Evolutionary conservation across 2,888 invertebrate genomes (phyloP), one percentile per base, ranked within the genome.

Genomic region (Pyrgus malvae): DNA sequence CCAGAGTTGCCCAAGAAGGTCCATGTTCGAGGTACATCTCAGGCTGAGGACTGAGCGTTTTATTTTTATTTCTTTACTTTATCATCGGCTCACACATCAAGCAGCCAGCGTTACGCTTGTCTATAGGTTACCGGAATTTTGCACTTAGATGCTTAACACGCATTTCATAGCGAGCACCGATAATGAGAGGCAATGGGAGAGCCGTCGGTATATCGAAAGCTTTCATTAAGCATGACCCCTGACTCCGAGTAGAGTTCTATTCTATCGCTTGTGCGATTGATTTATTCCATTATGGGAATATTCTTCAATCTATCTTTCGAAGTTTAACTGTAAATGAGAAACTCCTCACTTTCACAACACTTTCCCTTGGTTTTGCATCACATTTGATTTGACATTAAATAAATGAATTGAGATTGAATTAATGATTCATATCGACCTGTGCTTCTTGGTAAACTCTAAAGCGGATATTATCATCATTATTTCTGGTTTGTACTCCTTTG

Each of bases 1-100:
- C 97, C 97, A 94, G 97, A 97, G 95, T 96, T 98, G 94, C 97
- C 97, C 93, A 98, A 98, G 95, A 96, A 97, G 95, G 96, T 97
- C 94, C 97, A 97, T 95, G 95, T 97, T 92, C 94, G 97, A 96
- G 97, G 97, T 97, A 92, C 91, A 87, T 83, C 83, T 86, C 86
- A 82, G 82, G 78, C 82, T 80, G 80, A 79, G 75, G 77, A 80
- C 83, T 83, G 85, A 84, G 87, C 80, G 82, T 74, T 71, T 63
- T 75, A 74, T 79, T 78, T 74, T 75, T 72, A 70, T 74, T 79
- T 70, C 60, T 64, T 70, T 76, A 73, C 76, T 73, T 70, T 70
- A 74, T 85, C 83, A 86, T 87, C 82, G 87, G 81, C 83, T 83
- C 83, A 80, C 79, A 79, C 81, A 83, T 85, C 74, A 73, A 72